Evolutionary conservation across 2,797 vertebrate species (phyloP), one percentile per base, ranked within the genome.

Genomic region (Corythornis leucogaster): DNA sequence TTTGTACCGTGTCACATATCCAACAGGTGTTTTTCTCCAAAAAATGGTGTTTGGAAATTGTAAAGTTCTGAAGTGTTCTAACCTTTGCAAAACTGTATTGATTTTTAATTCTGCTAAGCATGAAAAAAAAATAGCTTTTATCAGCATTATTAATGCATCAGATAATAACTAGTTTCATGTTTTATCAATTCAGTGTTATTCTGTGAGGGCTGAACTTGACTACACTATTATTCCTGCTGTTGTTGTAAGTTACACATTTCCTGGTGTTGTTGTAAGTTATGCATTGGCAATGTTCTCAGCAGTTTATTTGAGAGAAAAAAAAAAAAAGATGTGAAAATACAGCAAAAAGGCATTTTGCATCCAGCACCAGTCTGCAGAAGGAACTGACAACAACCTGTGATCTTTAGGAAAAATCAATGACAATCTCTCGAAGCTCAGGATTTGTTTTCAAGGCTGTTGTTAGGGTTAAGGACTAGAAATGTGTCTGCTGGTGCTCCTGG

Each of bases 321-420:
- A 35, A 38, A 40, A 89, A 87, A 67, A 42, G 50, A 85, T 95
- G 85, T 94, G 96, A 94, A 92, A 92, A 96, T 92, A 87, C 69
- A 93, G 89, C 48, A 95, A 95, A 97, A 93, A 63, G 69, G 57
- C 78, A 59, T 93, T 97, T 95, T 95, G 82, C 70, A 77, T 94
- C 77, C 77, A 81, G 43, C 59, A 62, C 64, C 55, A 53, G 19
- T 46, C 63, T 91, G 33, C n/a, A 80, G 86, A 87, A 94, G 66
- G 66, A 83, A 38, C 86, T 73, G 73, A 90, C 79, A 95, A 78
- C 83, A 93, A 87, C 64, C 51, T 80, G 54, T 71, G 81, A 80
- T 92, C 55, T 95, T 94, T 69, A 90, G 76, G 79, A 92, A 96
- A 96, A 96, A 96, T 96, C 90, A 78, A 53, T 94, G 79, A 76